Evolutionary conservation across 1,140 invertebrate genomes (phyloP).

Genomic region (Apis mellifera): Amel_HAv3.1 CM009936.2:5751501-5752000

Average conservation of each 20-base stretch:
- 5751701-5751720: constrained; percentile 30
- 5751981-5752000: not conserved
- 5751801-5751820: constrained; percentile 52
- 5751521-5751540: no score
- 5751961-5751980: constrained; percentile 32
- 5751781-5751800: constrained; percentile 55
- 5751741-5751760: constrained; percentile 55
- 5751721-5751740: constrained; percentile 57
- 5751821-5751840: constrained; percentile 45
- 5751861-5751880: constrained; percentile 66
- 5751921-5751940: constrained; percentile 54
- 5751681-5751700: constrained; percentile 36
- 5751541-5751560: no score
- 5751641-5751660: not conserved
- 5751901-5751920: constrained; percentile 65
- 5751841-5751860: constrained; percentile 41
- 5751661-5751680: constrained; percentile 29
- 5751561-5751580: no score
- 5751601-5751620: constrained; percentile 35
- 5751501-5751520: not conserved
- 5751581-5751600: not conserved
- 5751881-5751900: constrained; percentile 61
- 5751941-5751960: constrained; percentile 2
- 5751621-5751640: not conserved
- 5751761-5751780: constrained; percentile 60